phyloP scores from a whole-genome alignment of 2,113 vertebrate genomes.

The Chloropsis cyanopogon region DNA sequence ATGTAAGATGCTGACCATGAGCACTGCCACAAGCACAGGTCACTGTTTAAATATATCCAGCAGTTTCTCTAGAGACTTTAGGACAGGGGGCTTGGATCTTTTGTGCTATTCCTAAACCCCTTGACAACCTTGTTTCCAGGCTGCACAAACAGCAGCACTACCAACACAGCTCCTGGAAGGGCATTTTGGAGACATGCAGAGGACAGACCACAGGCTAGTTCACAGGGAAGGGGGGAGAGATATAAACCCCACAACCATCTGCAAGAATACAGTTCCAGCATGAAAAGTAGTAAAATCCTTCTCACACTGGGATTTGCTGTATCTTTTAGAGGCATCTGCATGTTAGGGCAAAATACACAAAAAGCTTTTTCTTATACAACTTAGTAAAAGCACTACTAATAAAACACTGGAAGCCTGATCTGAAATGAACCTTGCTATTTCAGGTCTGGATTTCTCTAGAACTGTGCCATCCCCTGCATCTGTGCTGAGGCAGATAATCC shows the following conservation, averaged over 20 bases:
- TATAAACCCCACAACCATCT: background rate
- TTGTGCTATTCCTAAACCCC: background rate
- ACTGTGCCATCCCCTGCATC: background rate
- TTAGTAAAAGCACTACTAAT: conserved; percentile 15
- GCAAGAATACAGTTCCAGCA: background rate
- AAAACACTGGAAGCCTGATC: conserved; percentile 2
- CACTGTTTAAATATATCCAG: background rate
- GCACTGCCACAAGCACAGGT: background rate
- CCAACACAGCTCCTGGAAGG: background rate
- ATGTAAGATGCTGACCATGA: background rate
- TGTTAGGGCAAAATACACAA: conserved; percentile 10
- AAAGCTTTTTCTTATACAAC: conserved; percentile 34
- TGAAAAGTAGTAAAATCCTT: background rate
- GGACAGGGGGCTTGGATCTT: background rate
- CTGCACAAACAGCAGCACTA: background rate
- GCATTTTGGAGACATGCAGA: background rate
- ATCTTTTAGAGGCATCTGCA: background rate
- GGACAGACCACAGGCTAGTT: background rate
- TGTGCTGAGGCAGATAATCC: background rate
- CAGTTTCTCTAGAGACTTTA: background rate
- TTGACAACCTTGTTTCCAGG: background rate
- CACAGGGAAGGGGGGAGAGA: background rate
- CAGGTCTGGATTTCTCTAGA: conserved; percentile 8
- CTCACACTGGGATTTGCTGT: background rate
- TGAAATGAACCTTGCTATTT: conserved; percentile 37